Conservation (phyloP, 1,140 invertebrate species). For the Heliothis virescens region DNA sequence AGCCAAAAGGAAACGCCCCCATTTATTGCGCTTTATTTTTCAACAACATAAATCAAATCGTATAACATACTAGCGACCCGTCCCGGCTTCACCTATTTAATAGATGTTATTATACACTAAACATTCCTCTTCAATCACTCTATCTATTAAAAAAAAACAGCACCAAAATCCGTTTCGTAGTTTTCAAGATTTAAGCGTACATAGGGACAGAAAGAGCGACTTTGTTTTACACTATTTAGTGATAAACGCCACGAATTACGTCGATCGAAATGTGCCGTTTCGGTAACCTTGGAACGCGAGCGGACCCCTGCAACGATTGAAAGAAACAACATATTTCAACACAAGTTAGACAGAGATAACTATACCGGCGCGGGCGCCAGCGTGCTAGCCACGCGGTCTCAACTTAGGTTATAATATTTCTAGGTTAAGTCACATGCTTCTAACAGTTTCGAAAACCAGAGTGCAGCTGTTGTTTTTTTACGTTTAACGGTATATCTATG, state of each 20-base stretch:
- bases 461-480: not conserved
- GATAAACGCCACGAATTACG: not conserved
- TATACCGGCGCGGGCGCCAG: slow-evolving; percentile 54
- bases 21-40: too few relatives aligned
- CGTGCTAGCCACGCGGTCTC: slow-evolving; percentile 54
- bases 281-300: slow-evolving; percentile 18
- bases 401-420: slow-evolving; percentile 55
- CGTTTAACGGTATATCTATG: not conserved
- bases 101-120: too few relatives aligned
- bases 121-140: too few relatives aligned
- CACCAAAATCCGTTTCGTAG: too few relatives aligned
- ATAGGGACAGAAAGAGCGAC: too few relatives aligned
- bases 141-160: too few relatives aligned
- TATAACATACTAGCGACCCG: not conserved
- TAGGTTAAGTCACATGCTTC: slow-evolving; percentile 41
- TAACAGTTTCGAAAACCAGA: slow-evolving; percentile 14
- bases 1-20: too few relatives aligned
- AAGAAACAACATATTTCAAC: not conserved
- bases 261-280: slow-evolving; percentile 15
- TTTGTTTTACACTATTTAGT: too few relatives aligned
- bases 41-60: too few relatives aligned
- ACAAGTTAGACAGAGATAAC: slow-evolving; percentile 30
- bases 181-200: too few relatives aligned
- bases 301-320: slow-evolving; percentile 37
- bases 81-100: too few relatives aligned